Evolutionary conservation across 2,888 invertebrate species (phyloP).

Genomic region (Lomographa bimaculata): DNA sequence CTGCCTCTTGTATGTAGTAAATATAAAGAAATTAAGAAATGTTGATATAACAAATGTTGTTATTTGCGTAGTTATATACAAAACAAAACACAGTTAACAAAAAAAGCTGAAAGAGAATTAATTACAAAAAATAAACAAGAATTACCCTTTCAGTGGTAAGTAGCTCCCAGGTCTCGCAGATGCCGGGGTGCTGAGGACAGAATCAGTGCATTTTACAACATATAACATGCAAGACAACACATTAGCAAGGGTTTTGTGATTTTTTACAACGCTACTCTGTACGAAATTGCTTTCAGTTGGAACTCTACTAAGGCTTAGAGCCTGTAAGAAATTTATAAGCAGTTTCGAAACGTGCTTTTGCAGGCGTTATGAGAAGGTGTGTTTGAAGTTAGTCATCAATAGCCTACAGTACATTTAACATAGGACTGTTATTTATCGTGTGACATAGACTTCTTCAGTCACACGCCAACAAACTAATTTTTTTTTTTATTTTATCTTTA

Average conservation of each 20-base stretch:
- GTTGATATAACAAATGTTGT: no score
- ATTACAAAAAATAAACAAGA: conserved; percentile 28
- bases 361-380: background rate
- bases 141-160: conserved; percentile 50
- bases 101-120: background rate
- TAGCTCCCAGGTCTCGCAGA: no score
- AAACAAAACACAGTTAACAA: no score
- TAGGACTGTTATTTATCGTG: no score
- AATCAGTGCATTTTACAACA: conserved; percentile 55
- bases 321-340: conserved; percentile 3
- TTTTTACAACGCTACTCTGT: conserved; percentile 18
- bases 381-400: background rate
- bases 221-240: conserved; percentile 44
- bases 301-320: background rate
- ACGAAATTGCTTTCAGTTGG: no score
- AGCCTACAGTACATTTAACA: no score
- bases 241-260: conserved; percentile 34
- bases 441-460: no score
- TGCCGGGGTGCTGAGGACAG: conserved; percentile 52
- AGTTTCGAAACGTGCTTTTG: background rate
- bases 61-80: no score
- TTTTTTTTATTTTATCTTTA: no score
- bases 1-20: no score
- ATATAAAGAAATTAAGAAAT: no score
- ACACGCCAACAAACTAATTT: no score